A percentile compares a stretch with the other conserved stretches of the same genome.
Conservation (phyloP, 2,113 vertebrate genomes). For the Mesocricetus auratus region DNA sequence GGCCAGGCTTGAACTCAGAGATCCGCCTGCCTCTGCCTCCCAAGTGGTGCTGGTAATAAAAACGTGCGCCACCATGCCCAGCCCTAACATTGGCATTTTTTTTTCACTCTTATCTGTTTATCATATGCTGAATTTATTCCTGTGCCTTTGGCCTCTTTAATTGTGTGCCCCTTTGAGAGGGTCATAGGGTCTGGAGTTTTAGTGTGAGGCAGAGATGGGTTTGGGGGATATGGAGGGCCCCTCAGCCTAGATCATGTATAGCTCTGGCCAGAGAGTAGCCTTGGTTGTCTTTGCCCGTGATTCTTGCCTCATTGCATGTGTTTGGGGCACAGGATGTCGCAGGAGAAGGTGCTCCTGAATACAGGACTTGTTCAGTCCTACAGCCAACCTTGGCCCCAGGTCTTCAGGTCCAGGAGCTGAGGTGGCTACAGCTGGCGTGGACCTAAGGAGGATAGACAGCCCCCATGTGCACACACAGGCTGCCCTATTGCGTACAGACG, state of each 20-base stretch:
- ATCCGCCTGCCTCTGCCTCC: too few relatives aligned
- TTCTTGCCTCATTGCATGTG: background rate
- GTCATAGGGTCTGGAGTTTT: background rate
- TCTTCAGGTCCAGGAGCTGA: background rate
- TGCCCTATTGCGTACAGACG: rapidly evolving
- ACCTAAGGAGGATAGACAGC: background rate
- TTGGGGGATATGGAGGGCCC: background rate
- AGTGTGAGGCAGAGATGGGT: background rate
- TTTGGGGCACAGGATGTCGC: background rate
- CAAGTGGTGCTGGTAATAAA: too few relatives aligned
- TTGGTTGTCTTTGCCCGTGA: too few relatives aligned
- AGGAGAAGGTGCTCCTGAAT: background rate
- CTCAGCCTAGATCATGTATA: background rate
- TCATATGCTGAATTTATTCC: too few relatives aligned
- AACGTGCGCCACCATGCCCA: too few relatives aligned
- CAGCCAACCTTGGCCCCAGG: background rate
- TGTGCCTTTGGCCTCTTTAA: too few relatives aligned
- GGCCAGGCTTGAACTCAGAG: too few relatives aligned
- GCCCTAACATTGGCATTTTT: too few relatives aligned
- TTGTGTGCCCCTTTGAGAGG: background rate
- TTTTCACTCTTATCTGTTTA: too few relatives aligned
- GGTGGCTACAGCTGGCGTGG: background rate
- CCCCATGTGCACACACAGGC: background rate
- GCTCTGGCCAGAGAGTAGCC: background rate
- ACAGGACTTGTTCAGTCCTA: background rate